Conservation (phyloP, 1,140 invertebrate genomes). For the Tribolium madens region DNA sequence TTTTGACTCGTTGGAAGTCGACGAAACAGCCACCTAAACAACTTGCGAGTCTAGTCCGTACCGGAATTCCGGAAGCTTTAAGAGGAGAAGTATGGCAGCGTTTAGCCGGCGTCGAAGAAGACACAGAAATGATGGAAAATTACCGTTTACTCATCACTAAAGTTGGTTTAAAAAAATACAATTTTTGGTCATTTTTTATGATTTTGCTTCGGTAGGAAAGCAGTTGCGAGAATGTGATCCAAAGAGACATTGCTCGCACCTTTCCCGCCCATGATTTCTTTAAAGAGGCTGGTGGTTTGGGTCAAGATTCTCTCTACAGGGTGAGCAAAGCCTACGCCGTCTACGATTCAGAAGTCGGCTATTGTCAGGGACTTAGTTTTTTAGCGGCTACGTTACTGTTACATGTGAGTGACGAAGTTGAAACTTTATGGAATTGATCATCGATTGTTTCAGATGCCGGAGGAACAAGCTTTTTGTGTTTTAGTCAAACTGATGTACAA, state of each 20-base stretch:
- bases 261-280: slow-evolving; percentile 99
- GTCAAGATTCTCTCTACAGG: slow-evolving; percentile 95
- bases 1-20: slow-evolving; percentile 85
- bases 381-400: slow-evolving; percentile 93
- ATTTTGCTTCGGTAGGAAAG: slow-evolving; percentile 75
- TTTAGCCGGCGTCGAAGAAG: slow-evolving; percentile 86
- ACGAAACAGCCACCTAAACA: slow-evolving; percentile 83
- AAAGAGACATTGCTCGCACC: slow-evolving; percentile 96
- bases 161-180: slow-evolving; percentile 65
- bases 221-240: slow-evolving; percentile 91
- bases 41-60: slow-evolving; percentile 81
- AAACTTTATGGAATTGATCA: neutral
- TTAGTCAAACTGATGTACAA: slow-evolving; percentile 97
- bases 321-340: slow-evolving; percentile 98
- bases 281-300: slow-evolving; percentile 89
- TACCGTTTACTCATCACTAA: slow-evolving; percentile 94
- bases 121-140: slow-evolving; percentile 88
- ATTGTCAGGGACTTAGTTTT: slow-evolving; percentile 98
- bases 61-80: slow-evolving; percentile 95
- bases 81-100: slow-evolving; percentile 98
- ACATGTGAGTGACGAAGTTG: slow-evolving; percentile 79
- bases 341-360: slow-evolving; percentile 97
- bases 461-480: slow-evolving; percentile 98
- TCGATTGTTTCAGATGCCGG: slow-evolving; percentile 87
- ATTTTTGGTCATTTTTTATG: slow-evolving; percentile 24